Evolutionary conservation across 2,113 vertebrate genomes (phyloP).

Genomic region (Peromyscus californicus): DNA sequence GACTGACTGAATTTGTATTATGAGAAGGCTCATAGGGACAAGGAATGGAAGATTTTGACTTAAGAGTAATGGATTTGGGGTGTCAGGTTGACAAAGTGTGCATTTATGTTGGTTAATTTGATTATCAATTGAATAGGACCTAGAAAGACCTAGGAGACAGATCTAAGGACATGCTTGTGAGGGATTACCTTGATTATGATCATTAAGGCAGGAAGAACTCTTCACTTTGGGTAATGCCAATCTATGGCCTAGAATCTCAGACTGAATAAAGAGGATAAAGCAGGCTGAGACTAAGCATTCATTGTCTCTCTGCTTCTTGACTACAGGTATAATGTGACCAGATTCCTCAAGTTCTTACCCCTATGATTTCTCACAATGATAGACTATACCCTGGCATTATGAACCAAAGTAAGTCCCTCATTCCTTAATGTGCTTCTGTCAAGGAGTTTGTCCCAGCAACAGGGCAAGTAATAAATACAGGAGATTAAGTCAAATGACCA

Average conservation of each 20-base stretch:
- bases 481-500: not conserved
- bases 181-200: not conserved
- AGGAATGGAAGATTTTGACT: not conserved
- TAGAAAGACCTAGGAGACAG: not conserved
- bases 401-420: not conserved
- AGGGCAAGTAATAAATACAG: not conserved
- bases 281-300: not conserved
- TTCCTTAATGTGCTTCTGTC: not conserved
- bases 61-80: not conserved
- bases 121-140: not conserved
- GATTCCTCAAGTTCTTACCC: not conserved
- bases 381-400: not conserved
- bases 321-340: not conserved
- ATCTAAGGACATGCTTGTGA: not conserved
- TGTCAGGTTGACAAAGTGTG: not conserved
- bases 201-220: not conserved
- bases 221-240: not conserved
- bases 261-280: not conserved
- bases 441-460: not conserved
- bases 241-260: not conserved
- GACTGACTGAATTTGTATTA: not conserved
- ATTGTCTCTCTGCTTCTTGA: not conserved
- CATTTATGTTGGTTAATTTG: not conserved
- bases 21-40: not conserved
- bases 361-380: not conserved